Percentiles rank a stretch among this genome's conserved stretches.
These are phyloP conservation scores for Polypedilum pembai DNA, from an alignment of 1,140 invertebrate genomes.

Conservation along the genomic window DNA sequence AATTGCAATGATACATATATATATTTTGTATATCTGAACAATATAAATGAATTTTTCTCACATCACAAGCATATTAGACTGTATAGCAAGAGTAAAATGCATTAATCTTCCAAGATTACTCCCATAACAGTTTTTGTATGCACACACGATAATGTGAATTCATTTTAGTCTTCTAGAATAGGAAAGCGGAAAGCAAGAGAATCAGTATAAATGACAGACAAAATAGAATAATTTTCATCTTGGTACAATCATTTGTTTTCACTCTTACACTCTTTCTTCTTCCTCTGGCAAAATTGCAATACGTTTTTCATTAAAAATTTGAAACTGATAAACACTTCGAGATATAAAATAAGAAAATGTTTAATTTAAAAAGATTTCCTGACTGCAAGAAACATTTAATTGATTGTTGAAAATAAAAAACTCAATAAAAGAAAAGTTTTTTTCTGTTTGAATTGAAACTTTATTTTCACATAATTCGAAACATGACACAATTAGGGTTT, in stretches of 20 bases:
- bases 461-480: no score
- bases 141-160: neutral
- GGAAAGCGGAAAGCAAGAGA: neutral
- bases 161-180: neutral
- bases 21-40: neutral
- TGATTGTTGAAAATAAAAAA: no score
- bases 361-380: no score
- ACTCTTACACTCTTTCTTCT: neutral
- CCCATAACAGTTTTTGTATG: neutral
- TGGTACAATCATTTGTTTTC: neutral
- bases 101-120: slow-evolving; percentile 26
- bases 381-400: no score
- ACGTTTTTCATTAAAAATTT: no score
- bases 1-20: neutral
- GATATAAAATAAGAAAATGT: no score
- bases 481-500: no score
- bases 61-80: neutral
- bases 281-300: neutral
- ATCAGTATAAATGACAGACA: neutral
- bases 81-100: no score
- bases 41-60: neutral
- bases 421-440: no score
- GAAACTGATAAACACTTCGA: no score
- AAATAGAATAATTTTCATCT: slow-evolving; percentile 3
- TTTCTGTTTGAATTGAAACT: no score